phyloP scores from a whole-genome alignment of 2,797 vertebrate species.

The Micropoecilia bifurca region DNA sequence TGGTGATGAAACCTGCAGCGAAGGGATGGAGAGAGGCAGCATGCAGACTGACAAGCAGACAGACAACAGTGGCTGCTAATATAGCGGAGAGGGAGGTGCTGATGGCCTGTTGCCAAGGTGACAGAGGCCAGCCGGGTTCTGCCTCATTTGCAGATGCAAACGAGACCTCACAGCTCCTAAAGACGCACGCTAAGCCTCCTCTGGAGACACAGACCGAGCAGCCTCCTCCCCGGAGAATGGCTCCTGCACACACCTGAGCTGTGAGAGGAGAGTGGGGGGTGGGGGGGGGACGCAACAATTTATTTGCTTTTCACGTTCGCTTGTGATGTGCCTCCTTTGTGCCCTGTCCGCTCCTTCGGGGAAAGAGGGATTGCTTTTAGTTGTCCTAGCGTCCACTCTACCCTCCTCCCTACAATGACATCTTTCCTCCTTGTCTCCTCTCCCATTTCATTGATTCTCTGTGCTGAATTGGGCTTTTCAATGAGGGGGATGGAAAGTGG shows the following conservation, averaged over 20 bases:
- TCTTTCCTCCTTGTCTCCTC: constrained; percentile 63
- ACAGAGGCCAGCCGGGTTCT: constrained; percentile 78
- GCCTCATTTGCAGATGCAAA: constrained; percentile 85
- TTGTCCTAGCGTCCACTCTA: constrained; percentile 70
- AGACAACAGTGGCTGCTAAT: constrained; percentile 74
- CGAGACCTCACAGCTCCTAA: constrained; percentile 74
- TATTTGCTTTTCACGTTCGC: constrained; percentile 76
- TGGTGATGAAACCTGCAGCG: constrained; percentile 58
- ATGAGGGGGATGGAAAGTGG: constrained; percentile 69
- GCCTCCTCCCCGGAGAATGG: constrained; percentile 59
- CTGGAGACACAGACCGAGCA: constrained; percentile 64
- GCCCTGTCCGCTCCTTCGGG: constrained; percentile 59
- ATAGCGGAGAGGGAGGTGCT: constrained; percentile 74
- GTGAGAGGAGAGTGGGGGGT: constrained; percentile 39
- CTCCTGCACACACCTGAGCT: constrained; percentile 70
- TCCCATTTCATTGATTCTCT: constrained; percentile 71
- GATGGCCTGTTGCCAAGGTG: constrained; percentile 85
- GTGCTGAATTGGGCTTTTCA: constrained; percentile 78
- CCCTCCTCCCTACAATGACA: constrained; percentile 74
- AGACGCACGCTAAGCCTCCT: constrained; percentile 61
- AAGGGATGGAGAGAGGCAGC: constrained; percentile 67
- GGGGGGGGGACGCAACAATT: constrained; percentile 56
- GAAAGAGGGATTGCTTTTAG: constrained; percentile 65
- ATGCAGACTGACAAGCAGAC: constrained; percentile 80
- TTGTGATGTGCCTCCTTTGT: constrained; percentile 65